Base-by-base conservation (phyloP, 2,888 invertebrate species). In the Brachyptera putata region DNA sequence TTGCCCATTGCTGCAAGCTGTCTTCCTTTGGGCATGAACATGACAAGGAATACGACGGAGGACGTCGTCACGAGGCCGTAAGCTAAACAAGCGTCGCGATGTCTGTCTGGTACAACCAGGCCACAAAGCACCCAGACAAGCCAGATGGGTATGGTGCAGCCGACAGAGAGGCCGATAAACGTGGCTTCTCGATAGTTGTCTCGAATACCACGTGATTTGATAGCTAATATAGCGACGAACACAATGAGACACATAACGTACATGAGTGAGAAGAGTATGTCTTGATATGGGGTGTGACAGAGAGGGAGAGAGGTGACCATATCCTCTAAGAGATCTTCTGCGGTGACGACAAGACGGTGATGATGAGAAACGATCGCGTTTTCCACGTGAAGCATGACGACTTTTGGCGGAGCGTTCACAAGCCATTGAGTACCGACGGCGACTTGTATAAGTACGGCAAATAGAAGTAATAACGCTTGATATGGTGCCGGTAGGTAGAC, bases 101-200 rank as follows among this genome's bases (percentile, higher is more conserved):
- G 89, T 65, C 86, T 80, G 70, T 91, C 91, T 61, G 84, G 82
- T 50, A 87, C 84, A 57, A 88, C 84, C 68, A 89, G 79, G 39
- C 93, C 94, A 64, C 91, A 88, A 66, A 93, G 81, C 71, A 85
- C 85, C 89, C 91, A 90, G 67, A 88, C 85, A 67, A 87, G 77
- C 90, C 92, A 92, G 69, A 94, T 86, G 56, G 92, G 91, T 63
- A 95, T 86, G 65, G 89, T 85, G 62, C 91, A 87, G 41, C 91
- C 91, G 50, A 91, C 86, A 18, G 93, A 89, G 66, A 92, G 82
- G 13, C 93, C 94, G 68, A 95, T 94, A 75, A 93, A 95, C 34
- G 91, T 89, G 48, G 95, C 90, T 75, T 95, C 95, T 56, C 95
- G 82, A 74, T 94, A 93, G 77, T 95, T 95, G 76, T 95, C 95